Base-by-base conservation (phyloP, 2,888 invertebrate species). In the Drosophila aldrichi region DNA sequence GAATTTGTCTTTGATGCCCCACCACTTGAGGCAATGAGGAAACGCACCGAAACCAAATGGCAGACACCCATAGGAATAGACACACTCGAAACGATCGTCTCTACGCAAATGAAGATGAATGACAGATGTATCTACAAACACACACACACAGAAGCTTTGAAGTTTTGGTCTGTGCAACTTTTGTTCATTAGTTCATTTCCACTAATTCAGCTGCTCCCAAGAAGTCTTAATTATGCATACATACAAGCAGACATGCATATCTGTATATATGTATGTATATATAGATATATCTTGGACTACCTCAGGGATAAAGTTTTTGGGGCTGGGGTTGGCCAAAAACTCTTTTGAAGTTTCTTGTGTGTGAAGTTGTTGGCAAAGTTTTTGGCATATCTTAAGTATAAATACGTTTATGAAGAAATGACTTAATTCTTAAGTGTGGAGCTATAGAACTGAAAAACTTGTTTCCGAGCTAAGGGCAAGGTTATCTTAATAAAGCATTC, bases 161-260 rank as follows among this genome's bases (percentile, higher is more conserved):
- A 89, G 80, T 78, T 84, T 65, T 54, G 54, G 46, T 64, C 29
- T 63, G 77, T 76, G 63, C 71, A 82, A 81, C 68, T 88, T 83
- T 70, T 71, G 81, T 84, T 89, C 82, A 89, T 86, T 87, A 84
- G 84, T 77, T 75, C 74, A 79, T 74, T 79, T 78, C 76, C 70
- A 75, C 68, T 79, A 81, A 86, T 82, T 78, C 61, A 73, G 46
- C 77, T 60, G 22, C 63, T 68, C 49, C 60, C 62, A 34, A 63
- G 74, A 78, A 78, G 70, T 74, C 89, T 88, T 86, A 86, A 88
- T 84, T 86, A 83, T 82, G 52, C 41, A 20, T 16, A 16, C 29
- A 41, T 8, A 40, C 40, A 29, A 12, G 18, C 40, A 20, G 20
- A 43, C 18, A 18, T 8, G 16, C 4, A 41, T 18, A 25, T 14